Percentiles rank a stretch among this genome's conserved stretches.
phyloP scores from a whole-genome alignment of 2,113 vertebrate genomes.

The Stigmatopora argus region DNA sequence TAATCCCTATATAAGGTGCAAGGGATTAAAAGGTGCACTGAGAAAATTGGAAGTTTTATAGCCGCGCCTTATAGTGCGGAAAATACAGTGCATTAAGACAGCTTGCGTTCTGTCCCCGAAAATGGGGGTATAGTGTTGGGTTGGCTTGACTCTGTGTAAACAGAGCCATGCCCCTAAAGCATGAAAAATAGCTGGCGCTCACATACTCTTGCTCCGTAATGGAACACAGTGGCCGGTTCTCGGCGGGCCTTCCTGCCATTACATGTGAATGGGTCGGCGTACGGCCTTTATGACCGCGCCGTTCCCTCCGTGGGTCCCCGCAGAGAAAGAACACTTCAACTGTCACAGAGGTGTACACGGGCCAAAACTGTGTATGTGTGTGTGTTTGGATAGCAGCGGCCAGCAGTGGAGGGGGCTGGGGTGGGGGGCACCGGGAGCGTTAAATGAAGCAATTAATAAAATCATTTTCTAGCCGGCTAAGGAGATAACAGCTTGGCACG shows the following conservation, averaged over 20 bases:
- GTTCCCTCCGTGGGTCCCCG: slow-evolving; percentile 55
- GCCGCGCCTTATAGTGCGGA: no score
- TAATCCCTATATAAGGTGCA: no score
- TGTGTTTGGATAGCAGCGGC: slow-evolving; percentile 49
- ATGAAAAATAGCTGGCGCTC: slow-evolving; percentile 9
- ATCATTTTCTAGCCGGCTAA: slow-evolving; percentile 77
- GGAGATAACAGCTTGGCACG: slow-evolving; percentile 77
- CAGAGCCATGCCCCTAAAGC: slow-evolving; percentile 17
- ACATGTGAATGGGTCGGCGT: slow-evolving; percentile 63
- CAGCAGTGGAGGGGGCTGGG: slow-evolving; percentile 26
- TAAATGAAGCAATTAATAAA: slow-evolving; percentile 82
- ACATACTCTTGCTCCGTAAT: slow-evolving; percentile 44
- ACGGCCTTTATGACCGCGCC: slow-evolving; percentile 61
- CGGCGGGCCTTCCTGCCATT: slow-evolving; percentile 55
- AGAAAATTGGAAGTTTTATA: no score
- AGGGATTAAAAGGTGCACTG: no score
- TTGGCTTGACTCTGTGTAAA: slow-evolving; percentile 11
- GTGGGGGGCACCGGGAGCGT: slow-evolving; percentile 49
- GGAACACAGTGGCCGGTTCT: slow-evolving; percentile 45
- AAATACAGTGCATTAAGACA: background rate
- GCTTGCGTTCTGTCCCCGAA: background rate
- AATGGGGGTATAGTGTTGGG: background rate
- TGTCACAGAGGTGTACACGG: slow-evolving; percentile 50
- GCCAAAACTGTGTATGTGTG: slow-evolving; percentile 22
- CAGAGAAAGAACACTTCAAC: slow-evolving; percentile 46